Evolutionary conservation across 2,797 vertebrate species (phyloP).

Genomic region (Neostethus bicornis): DNA sequence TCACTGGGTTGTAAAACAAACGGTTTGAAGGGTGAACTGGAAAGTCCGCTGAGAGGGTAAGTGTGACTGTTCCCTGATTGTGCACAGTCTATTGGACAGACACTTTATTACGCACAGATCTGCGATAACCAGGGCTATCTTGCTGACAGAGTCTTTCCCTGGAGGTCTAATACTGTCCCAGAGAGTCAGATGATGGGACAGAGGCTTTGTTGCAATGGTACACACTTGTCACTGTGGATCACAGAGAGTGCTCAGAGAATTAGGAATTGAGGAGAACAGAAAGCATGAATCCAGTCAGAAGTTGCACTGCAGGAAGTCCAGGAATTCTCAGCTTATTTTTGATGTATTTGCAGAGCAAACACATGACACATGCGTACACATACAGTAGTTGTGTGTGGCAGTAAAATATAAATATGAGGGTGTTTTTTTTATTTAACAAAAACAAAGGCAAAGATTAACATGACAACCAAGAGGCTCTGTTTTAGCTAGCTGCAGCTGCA

Average conservation of each 20-base stretch:
- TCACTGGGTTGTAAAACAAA: slow-evolving; percentile 53
- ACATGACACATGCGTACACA: not conserved
- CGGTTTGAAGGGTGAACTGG: slow-evolving; percentile 37
- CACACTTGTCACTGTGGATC: slow-evolving; percentile 58
- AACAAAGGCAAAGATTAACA: slow-evolving; percentile 20
- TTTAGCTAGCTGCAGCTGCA: slow-evolving; percentile 6
- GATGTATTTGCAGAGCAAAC: not conserved
- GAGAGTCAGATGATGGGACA: slow-evolving; percentile 39
- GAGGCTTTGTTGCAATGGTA: slow-evolving; percentile 29
- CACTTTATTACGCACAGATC: slow-evolving; percentile 43
- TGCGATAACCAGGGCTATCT: slow-evolving; percentile 28
- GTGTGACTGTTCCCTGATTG: slow-evolving; percentile 49
- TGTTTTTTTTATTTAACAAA: slow-evolving; percentile 18
- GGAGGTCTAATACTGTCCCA: slow-evolving; percentile 40
- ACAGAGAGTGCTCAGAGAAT: slow-evolving; percentile 35
- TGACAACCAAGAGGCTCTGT: not conserved
- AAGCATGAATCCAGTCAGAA: slow-evolving; percentile 23
- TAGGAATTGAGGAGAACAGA: slow-evolving; percentile 18
- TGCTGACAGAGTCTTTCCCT: slow-evolving; percentile 49
- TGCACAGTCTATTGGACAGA: slow-evolving; percentile 26
- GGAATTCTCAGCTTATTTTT: slow-evolving; percentile 3
- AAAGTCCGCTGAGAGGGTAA: slow-evolving; percentile 43
- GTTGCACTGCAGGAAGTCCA: not conserved
- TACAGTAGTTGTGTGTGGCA: slow-evolving; percentile 2
- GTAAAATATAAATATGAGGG: slow-evolving; percentile 17